Base-by-base conservation (phyloP, 2,888 invertebrate species). In the Parnassius orleans region DNA sequence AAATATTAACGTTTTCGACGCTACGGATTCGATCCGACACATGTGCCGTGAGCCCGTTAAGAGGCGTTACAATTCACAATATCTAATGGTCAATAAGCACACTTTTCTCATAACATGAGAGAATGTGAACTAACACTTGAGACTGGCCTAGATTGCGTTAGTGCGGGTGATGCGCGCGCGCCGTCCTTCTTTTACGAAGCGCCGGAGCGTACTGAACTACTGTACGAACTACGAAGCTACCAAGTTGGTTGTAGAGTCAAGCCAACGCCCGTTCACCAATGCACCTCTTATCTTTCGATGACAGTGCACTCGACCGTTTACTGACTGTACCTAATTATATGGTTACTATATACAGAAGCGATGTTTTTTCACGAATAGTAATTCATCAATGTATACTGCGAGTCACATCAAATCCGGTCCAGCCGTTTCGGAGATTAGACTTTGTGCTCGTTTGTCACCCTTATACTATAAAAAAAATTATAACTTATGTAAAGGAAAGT, bases 201-300 rank as follows among this genome's bases (percentile, higher is more conserved):
- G 84, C 84, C 78, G 80, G 80, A 78, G 82, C 83, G 76, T 80
- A 91, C 90, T 90, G 33, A 33, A 33, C 33, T 33, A 33, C 33
- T 33, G 33, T 33, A 24, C 24, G n/a, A n/a, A n/a, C n/a, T n/a
- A n/a, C n/a, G n/a, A n/a, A n/a, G n/a, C n/a, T n/a, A 24, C 3
- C 24, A 33, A 33, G 33, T 33, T 33, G 33, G 33, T 33, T 33
- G 7, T 33, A 33, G 33, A 14, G 74, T 75, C 72, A 74, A 78
- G 85, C 80, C 84, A 85, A 86, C 85, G 86, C 86, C 87, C 89
- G 88, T 82, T 86, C 86, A 84, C 88, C 84, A 83, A 84, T 85
- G 84, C 85, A 84, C 86, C 85, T 86, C 83, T 90, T 90, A 89
- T 90, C 89, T 85, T 72, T 72, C 79, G 81, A 84, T 81, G 84